These are phyloP conservation scores for Asteroscopus sphinx DNA, from an alignment of 2,888 invertebrate species.

Conservation along the genomic window DNA sequence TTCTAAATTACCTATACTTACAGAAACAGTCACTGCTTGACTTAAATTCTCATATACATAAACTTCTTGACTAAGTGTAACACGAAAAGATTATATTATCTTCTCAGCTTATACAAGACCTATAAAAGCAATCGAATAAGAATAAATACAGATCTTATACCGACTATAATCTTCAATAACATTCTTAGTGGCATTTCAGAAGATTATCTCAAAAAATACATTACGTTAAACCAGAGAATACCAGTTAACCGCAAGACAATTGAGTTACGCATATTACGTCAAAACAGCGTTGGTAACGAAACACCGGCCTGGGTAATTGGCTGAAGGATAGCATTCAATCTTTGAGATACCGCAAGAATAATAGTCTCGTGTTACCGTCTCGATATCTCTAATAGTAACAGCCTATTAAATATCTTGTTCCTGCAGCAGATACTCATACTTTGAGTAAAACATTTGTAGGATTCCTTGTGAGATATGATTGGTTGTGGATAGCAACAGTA, in stretches of 20 bases:
- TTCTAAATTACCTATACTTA: background rate
- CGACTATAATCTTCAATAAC: slow-evolving; percentile 33
- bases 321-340: slow-evolving; percentile 64
- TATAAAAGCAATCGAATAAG: slow-evolving; percentile 28
- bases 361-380: slow-evolving; percentile 58
- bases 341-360: slow-evolving; percentile 62
- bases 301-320: slow-evolving; percentile 56
- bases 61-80: background rate
- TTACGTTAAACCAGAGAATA: slow-evolving; percentile 46
- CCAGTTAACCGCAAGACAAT: slow-evolving; percentile 56
- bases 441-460: slow-evolving; percentile 24
- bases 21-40: background rate
- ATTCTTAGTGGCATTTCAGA: slow-evolving; percentile 25
- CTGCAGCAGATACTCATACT: slow-evolving; percentile 13
- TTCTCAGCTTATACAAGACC: background rate
- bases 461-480: slow-evolving; percentile 28
- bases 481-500: background rate
- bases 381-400: slow-evolving; percentile 59
- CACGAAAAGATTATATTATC: background rate
- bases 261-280: slow-evolving; percentile 59
- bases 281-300: slow-evolving; percentile 59
- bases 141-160: slow-evolving; percentile 33
- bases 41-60: background rate
- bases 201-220: slow-evolving; percentile 51
- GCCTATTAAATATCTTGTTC: slow-evolving; percentile 53